Evolutionary conservation across 1,140 invertebrate species (phyloP), one percentile per base, ranked within the genome.

Genomic region (Drosophila rufa): DNA sequence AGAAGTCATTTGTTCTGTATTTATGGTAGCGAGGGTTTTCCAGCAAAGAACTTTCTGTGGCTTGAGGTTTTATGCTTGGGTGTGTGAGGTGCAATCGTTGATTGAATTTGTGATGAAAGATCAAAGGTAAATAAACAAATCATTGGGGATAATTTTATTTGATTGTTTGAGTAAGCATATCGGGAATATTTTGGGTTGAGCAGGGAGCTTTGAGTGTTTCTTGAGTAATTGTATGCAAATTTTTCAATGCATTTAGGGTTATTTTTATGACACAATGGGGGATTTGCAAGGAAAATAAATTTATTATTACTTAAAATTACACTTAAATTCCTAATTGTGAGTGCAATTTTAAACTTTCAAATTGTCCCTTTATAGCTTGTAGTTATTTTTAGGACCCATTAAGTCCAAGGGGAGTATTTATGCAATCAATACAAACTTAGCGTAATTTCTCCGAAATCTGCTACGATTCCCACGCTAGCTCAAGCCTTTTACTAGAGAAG

Each of bases 1-100:
- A 73, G 74, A 30, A 79, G 76, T 57, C 83, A 80, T 87, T 87
- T 87, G 71, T 77, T 71, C 43, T 17, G 40, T 68, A 68, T 67
- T 80, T 84, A 80, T 80, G 69, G 56, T 15, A 30, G 30, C 27
- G 25, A 50, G 47, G 40, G 36, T 33, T 61, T 46, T 38, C 11
- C 19, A 48, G 30, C 33, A 30, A 60, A 27, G 40, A 40, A 40
- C 59, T 60, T 73, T 55, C 61, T 64, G 58, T 68, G 22, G 58
- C 50, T 47, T 57, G 25, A 11, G 19, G 22, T 38, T 71, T 40
- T 50, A 17, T 27, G 36, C 6, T 9, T 9, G 3, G 2, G 36
- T 43, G n/a, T 25, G 15, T 14, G 5, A 4, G 27, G 11, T 51
- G 27, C 27, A 43, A 19, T 27, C 66, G 65, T 45, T 50, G 53